These are phyloP conservation scores for Caenorhabditis angaria DNA, from an alignment of 2,888 invertebrate species.

Conservation along the genomic window DNA sequence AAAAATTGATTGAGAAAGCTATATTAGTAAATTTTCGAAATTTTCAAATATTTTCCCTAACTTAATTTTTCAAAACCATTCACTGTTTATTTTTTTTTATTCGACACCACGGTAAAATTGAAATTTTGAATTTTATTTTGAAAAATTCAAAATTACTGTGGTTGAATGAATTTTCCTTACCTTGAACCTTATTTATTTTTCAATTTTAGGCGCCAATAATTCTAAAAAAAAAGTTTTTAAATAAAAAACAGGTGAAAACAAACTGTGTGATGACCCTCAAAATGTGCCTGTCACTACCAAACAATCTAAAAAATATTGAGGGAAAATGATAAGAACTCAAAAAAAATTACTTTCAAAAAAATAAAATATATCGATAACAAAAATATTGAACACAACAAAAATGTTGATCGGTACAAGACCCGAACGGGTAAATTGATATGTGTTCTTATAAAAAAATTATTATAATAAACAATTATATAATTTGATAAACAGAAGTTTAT, in stretches of 20 bases:
- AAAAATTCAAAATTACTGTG: no score
- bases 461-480: background rate
- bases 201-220: background rate
- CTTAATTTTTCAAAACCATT: no score
- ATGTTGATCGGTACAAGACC: background rate
- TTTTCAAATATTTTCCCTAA: no score
- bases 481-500: conserved; percentile 1
- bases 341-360: background rate
- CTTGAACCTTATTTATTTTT: background rate
- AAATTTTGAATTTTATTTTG: no score
- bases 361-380: background rate
- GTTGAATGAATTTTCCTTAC: no score
- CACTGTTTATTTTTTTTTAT: no score
- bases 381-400: background rate
- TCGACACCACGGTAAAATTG: no score
- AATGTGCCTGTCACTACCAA: conserved; percentile 4
- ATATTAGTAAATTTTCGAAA: no score
- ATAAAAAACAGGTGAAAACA: background rate
- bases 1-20: no score
- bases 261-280: background rate
- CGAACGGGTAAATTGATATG: background rate
- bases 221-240: no score
- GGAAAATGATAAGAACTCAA: conserved; percentile 1
- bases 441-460: no score
- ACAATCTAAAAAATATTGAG: background rate